These are phyloP conservation scores for Ceratotherium simum DNA, from an alignment of 2,113 vertebrate genomes.

Conservation along the genomic window DNA sequence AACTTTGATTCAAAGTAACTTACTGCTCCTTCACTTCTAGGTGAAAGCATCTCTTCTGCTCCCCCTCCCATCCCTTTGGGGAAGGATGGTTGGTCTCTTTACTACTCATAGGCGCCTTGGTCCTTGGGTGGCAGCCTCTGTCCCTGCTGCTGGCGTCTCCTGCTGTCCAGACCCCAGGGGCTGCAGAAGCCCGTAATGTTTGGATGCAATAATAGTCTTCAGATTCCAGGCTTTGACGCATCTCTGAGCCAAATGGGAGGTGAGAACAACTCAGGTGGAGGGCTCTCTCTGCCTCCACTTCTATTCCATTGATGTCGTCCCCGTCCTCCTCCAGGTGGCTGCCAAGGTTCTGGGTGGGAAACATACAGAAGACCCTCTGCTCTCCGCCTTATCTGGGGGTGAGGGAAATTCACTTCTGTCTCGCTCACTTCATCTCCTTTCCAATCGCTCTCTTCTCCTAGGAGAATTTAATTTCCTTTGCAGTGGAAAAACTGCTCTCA, in stretches of 20 bases:
- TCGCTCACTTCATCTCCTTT: neutral
- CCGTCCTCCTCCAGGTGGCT: neutral
- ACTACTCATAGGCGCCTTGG: neutral
- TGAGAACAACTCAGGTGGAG: neutral
- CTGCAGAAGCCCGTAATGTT: neutral
- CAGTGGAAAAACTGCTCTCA: neutral
- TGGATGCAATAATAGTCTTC: neutral
- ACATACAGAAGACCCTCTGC: neutral
- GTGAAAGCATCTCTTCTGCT: neutral
- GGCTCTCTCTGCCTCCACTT: neutral
- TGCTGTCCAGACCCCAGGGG: neutral
- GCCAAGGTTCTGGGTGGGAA: neutral
- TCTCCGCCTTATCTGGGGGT: neutral
- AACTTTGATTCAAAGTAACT: neutral
- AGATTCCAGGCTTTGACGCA: neutral
- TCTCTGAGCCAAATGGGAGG: neutral
- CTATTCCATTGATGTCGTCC: neutral
- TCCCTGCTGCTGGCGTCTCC: neutral
- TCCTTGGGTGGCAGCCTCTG: neutral
- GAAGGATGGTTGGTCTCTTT: neutral
- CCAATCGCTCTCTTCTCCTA: neutral
- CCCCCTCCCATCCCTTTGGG: too few species aligned
- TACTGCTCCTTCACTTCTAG: neutral
- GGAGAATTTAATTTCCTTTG: neutral
- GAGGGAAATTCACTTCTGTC: too few species aligned